Evolutionary conservation across 2,888 invertebrate genomes (phyloP).

Genomic region (Idaea dimidiata): DNA sequence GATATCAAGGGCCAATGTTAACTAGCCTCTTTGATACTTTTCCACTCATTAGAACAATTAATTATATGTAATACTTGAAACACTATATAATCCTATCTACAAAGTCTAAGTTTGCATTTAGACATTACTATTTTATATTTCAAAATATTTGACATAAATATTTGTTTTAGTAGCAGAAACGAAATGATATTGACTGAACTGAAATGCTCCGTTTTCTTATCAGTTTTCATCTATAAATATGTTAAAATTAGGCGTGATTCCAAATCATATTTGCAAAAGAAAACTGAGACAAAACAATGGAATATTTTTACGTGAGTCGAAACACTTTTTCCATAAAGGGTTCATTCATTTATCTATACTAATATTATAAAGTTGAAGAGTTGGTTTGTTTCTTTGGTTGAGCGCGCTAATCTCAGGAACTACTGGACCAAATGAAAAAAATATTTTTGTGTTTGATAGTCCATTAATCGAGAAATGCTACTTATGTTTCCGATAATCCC

Average conservation of each 20-base stretch:
- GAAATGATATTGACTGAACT: background rate
- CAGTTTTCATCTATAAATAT: background rate
- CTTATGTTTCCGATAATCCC: too few species aligned
- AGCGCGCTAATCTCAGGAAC: too few species aligned
- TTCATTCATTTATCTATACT: background rate
- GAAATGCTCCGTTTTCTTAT: background rate
- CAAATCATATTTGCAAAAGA: background rate
- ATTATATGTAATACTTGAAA: slow-evolving; percentile 23
- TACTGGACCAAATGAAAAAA: too few species aligned
- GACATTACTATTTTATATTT: background rate
- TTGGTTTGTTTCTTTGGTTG: too few species aligned
- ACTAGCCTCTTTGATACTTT: slow-evolving; percentile 44
- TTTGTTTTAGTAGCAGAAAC: background rate
- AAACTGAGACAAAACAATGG: background rate
- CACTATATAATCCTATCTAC: slow-evolving; percentile 15
- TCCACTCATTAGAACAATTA: slow-evolving; percentile 29
- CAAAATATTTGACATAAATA: background rate
- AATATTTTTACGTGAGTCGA: background rate
- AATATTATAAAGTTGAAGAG: too few species aligned
- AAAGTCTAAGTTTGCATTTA: background rate
- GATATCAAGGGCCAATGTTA: slow-evolving; percentile 40
- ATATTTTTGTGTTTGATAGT: too few species aligned
- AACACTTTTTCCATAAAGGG: background rate
- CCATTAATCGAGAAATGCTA: too few species aligned
- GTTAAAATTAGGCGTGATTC: background rate